A percentile compares a stretch with the other conserved stretches of the same genome.
These are phyloP conservation scores for Argyresthia albistria DNA, from an alignment of 2,888 invertebrate species.

Conservation along the genomic window DNA sequence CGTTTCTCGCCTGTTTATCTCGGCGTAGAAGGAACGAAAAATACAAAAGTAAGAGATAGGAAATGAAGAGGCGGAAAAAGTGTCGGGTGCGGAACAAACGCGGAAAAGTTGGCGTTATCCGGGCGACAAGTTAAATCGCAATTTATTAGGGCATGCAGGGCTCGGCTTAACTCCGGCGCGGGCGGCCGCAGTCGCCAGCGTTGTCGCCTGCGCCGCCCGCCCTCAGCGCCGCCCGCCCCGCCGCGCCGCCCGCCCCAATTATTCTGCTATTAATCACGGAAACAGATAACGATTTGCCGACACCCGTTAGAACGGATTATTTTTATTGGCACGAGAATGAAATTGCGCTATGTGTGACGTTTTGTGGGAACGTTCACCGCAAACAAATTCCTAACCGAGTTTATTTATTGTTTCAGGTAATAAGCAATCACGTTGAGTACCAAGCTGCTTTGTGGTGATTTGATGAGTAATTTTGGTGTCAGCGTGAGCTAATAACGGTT, in stretches of 20 bases:
- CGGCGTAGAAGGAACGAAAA: conserved; percentile 64
- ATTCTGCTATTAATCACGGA: conserved; percentile 18
- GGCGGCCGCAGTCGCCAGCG: conserved; percentile 39
- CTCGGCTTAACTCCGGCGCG: conserved; percentile 42
- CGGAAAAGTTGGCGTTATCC: conserved; percentile 71
- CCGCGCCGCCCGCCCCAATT: conserved; percentile 10
- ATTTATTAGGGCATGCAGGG: conserved; percentile 66
- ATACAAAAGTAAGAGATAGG: conserved; percentile 73
- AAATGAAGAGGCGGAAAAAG: conserved; percentile 73
- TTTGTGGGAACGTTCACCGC: background rate
- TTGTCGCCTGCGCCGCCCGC: background rate
- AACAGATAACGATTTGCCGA: conserved; percentile 9
- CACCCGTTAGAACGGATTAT: conserved; percentile 8
- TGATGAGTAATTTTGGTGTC: background rate
- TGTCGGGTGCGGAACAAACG: conserved; percentile 70
- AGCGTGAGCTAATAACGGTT: background rate
- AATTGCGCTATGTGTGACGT: background rate
- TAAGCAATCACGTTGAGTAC: background rate
- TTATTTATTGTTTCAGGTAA: conserved; percentile 3
- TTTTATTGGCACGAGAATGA: conserved; percentile 7
- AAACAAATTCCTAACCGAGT: background rate
- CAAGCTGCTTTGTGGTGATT: too few relatives aligned
- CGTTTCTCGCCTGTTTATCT: conserved; percentile 72
- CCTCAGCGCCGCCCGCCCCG: background rate
- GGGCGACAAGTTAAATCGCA: conserved; percentile 72